Base-by-base conservation (phyloP, 2,888 invertebrate genomes). In the Norana najaformis region DNA sequence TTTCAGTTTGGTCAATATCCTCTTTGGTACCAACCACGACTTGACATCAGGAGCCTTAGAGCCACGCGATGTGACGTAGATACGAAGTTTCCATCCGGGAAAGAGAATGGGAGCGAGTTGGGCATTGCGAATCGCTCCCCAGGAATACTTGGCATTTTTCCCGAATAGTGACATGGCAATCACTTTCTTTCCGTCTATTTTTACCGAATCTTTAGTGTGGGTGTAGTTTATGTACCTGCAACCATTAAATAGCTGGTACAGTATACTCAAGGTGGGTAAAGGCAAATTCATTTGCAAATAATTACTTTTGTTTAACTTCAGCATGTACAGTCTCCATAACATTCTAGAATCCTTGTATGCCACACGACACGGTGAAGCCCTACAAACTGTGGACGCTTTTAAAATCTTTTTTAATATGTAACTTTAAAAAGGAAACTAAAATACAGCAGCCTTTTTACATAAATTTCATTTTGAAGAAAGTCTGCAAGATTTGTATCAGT, bases 131-230 rank as follows among this genome's bases (percentile, higher is more conserved):
- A 92, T 91, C 38, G 90, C 91, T 34, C 92, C 92, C 85, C 41
- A 90, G 13, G 82, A 89, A 69, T 90, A 53, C n/a, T 38, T 47
- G 0, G 91, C 88, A 30, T 91, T 39, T 36, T 88, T 47, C 6
- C 90, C 90, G 83, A 69, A 90, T 34, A 92, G 41, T 37, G 91
- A 90, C 91, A 92, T 92, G 36, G 92, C 88, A 38, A 92, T 91
- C 39, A 92, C 90, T 36, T 91, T 91, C 36, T 36, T 90, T 36
- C 34, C 41, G 39, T 90, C 82, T n/a, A 41, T n/a, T 47, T 39
- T 39, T 23, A 41, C 37, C 0, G 34, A 39, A 2, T 37, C 39
- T 3, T n/a, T 88, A 11, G 88, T 18, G 4, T 39, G 6, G 6
- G 34, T 41, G 37, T 88, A 88, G 0, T 88, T 39, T 47, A 88